phyloP scores from a whole-genome alignment of 1,140 invertebrate species.

The Zaprionus inermis region DNA sequence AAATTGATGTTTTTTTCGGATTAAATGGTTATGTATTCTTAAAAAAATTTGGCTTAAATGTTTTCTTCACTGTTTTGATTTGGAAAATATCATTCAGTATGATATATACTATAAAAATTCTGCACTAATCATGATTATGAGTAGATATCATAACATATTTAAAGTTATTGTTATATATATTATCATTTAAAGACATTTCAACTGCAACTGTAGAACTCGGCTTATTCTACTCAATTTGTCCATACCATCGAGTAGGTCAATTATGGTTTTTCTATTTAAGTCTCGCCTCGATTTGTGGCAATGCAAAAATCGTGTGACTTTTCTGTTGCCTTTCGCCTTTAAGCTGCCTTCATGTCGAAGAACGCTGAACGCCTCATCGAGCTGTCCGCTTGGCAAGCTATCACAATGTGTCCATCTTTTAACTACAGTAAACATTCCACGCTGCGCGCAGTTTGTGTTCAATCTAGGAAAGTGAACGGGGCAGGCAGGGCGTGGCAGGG shows the following conservation, averaged over 20 bases:
- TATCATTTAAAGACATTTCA: too few relatives aligned
- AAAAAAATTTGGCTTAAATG: too few relatives aligned
- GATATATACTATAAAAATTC: too few relatives aligned
- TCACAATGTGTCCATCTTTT: conserved; percentile 44
- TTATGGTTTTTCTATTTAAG: neutral
- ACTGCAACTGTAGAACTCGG: too few relatives aligned
- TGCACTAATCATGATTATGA: too few relatives aligned
- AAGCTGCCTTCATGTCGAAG: neutral
- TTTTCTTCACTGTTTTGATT: too few relatives aligned
- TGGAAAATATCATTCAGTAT: too few relatives aligned
- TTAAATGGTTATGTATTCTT: too few relatives aligned
- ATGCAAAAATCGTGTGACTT: conserved; percentile 3
- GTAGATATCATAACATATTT: too few relatives aligned
- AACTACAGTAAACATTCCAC: conserved; percentile 47
- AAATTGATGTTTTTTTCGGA: too few relatives aligned
- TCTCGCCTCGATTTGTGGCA: neutral
- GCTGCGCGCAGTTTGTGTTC: conserved; percentile 36
- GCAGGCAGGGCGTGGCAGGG: neutral
- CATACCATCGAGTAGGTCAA: neutral
- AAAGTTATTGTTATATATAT: too few relatives aligned
- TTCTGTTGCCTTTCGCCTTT: neutral
- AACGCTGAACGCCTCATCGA: neutral
- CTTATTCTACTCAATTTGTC: neutral
- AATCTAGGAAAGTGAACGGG: conserved; percentile 47
- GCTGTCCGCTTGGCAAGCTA: conserved; percentile 18